Base-by-base conservation (phyloP, 92 coral and sea anemone genomes). In the Porites lobata region DNA sequence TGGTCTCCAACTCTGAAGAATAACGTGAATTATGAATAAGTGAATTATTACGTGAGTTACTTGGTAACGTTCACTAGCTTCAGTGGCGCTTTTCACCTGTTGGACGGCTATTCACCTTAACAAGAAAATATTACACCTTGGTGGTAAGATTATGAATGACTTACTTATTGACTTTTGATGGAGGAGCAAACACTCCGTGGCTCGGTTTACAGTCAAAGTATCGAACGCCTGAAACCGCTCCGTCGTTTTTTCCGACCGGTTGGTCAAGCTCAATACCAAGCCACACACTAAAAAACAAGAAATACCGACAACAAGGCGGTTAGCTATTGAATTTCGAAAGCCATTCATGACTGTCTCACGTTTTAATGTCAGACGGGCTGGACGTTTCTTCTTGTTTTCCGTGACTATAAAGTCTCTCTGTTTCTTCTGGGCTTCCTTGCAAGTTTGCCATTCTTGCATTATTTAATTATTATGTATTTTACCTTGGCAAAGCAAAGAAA, bases 171-270 rank as follows among this genome's bases (percentile, higher is more conserved):
- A 98, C 96, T 76, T 98, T 98, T 15, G 96, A 68, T 11, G 93
- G 96, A 75, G 98, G 99, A 53, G 96, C 96, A 72, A 98, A 98
- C 38, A 98, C 96, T 8, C 99, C 99, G 56, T 87, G 94, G 67
- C 94, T 89, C 17, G 98, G 94, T 84, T 98, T 88, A 61, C 99
- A 96, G 8, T 94, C 93, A 91, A 98, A 98, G 77, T 98, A 98
- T 54, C 98, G 88, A 79, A 96, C 93, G 19, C 99, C 99, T 52
- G 95, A 86, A 7, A 98, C 99, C 32, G 99, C 88, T 50, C 99
- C 99, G 72, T 98, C 99, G 57, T 98, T 98, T 87, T 98, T 98
- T 47, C 99, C 99, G 14, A 93, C 94, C 0, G 98, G 90, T 61
- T 92, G 94, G 79, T 96, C 96, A 8, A 98, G 91, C 86, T 96